Evolutionary conservation across 2,888 invertebrate species (phyloP), one percentile per base, ranked within the genome.

Genomic region (Dysmachus trigonus): DNA sequence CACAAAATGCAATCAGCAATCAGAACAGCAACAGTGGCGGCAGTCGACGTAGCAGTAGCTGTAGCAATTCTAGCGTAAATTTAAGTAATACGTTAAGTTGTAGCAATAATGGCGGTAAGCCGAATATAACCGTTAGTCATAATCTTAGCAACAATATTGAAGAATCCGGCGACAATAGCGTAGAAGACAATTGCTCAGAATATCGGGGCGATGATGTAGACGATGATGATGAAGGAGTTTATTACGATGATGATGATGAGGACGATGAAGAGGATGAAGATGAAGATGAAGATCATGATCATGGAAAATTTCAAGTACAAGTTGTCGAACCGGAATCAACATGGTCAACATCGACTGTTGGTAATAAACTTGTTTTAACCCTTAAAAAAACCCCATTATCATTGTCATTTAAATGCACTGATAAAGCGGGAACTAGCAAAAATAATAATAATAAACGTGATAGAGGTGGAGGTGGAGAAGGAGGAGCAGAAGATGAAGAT

Each of bases 321-420:
- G 89, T 89, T 2, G 89, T 89, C 15, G 88, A 90, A 88, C 88
- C 90, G 87, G 86, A 90, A 89, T 87, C 90, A 89, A 87, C 91
- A 86, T 88, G 89, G 6, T 87, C 89, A n/a, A 88, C 89, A 30
- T 88, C 88, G 22, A 89, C 88, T 0, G 89, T 88, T 53, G 90
- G 90, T 88, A 85, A 87, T 30, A 87, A 87, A 35, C 91, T 91
- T 38, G 90, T 91, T 0, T 76, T 91, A 86, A 91, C 91, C 13
- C 91, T 91, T 76, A 91, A 91, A 53, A 91, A 91, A 88, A 91
- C 90, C 5, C 90, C 91, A 62, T 22, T 33, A 30, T 8, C 33
- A 27, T 0, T 71, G 18, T 84, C 47, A 30, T 84, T 47, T 18
- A 47, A 47, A 47, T 73, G 33, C 6, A 76, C 51, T 22, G 62